These are phyloP conservation scores for Germaria angustata DNA, from an alignment of 2,888 invertebrate species.

Conservation along the genomic window DNA sequence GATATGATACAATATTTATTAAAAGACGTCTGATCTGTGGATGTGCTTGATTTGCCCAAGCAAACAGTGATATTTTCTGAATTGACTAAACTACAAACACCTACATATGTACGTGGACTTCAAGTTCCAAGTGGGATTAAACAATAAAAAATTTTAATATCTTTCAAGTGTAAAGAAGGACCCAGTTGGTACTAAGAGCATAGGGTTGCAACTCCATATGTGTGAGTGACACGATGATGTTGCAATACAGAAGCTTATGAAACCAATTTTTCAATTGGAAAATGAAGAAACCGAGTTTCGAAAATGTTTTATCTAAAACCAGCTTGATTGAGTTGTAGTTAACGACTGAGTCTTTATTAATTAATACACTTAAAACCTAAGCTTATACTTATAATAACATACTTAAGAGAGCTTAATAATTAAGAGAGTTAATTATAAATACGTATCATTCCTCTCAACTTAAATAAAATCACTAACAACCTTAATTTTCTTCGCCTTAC, in stretches of 20 bases:
- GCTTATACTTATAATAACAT: too few relatives aligned
- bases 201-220: conserved; percentile 52
- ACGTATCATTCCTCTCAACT: too few relatives aligned
- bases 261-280: conserved; percentile 39
- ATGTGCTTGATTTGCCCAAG: conserved; percentile 48
- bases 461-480: too few relatives aligned
- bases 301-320: too few relatives aligned
- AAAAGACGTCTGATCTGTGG: neutral
- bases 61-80: conserved; percentile 49
- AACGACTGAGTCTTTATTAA: too few relatives aligned
- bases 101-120: conserved; percentile 55
- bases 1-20: neutral
- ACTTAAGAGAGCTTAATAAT: too few relatives aligned
- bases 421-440: too few relatives aligned
- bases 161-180: conserved; percentile 44
- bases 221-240: conserved; percentile 57
- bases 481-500: too few relatives aligned
- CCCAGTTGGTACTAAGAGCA: neutral
- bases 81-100: conserved; percentile 36
- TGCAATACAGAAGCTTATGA: conserved; percentile 55
- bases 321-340: too few relatives aligned
- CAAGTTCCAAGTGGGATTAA: conserved; percentile 52
- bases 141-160: conserved; percentile 59
- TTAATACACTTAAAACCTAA: too few relatives aligned
- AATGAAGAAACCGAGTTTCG: neutral